Evolutionary conservation across 2,888 invertebrate genomes (phyloP), one percentile per base, ranked within the genome.

Genomic region (Hermaeophaga mercurialis): DNA sequence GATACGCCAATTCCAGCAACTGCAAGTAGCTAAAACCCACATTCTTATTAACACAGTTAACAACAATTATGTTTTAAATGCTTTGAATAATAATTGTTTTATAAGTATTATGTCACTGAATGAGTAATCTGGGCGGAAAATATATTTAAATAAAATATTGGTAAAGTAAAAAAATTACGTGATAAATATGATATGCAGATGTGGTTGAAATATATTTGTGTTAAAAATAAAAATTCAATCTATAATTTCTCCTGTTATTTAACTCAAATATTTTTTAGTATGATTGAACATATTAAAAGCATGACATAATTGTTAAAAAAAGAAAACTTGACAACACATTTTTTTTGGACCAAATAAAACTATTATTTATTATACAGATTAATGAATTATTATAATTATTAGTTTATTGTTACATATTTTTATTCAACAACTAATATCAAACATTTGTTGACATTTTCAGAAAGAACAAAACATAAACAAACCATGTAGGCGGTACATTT

Each of bases 1-100:
- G 89, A 86, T 11, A 89, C 78, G 15, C 84, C 84, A 19, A 90
- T 81, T 48, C 88, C 83, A 11, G 84, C 82, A 53, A 90, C 74
- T 28, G 91, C 91, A 62, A 88, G 80, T 45, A 89, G 75, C 92
- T 92, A 78, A 54, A 84, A 82, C 63, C 19, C 31, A 34, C 36
- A 38, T 36, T 24, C 2, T 11, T 31, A 31, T 12, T 12, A 41
- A 49, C 11, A 14, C 9, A 12, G 19, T 18, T 41, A 9, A 28
- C 15, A 36, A 7, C n/a, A 36, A 26, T 34, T 31, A 33, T 14
- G 8, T 8, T 34, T 11, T n/a, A 47, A n/a, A 3, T 6, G 4
- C 5, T 33, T 46, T 9, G 11, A 34, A 38, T n/a, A 8, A 48
- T 47, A 47, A n/a, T n/a, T n/a, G n/a, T n/a, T 36, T 49, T 39